Base-by-base conservation (phyloP, 64 coral and sea anemone genomes). In the Dendrophyllia cribrosa region DNA sequence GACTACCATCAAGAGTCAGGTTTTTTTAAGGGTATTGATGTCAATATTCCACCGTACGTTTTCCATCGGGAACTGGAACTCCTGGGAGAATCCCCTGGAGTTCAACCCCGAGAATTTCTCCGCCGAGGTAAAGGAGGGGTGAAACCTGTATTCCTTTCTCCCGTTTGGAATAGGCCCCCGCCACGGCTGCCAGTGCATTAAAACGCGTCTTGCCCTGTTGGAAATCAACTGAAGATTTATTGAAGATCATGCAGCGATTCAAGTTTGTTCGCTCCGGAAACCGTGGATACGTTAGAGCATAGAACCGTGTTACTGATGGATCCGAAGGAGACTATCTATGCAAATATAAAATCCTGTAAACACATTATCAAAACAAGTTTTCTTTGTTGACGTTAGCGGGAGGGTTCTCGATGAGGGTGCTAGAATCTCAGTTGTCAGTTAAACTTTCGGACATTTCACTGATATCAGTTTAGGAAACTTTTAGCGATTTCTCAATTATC, bases 91-190 rank as follows among this genome's bases (percentile, higher is more conserved):
- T 4, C 87, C 95, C 45, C 73, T 87, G 53, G 91, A 90, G 24
- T 96, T 96, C 63, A 66, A 96, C 24, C 91, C 91, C 23, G 95
- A 91, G 5, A 92, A 94, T 63, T 96, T 96, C 26, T 90, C 80
- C 1, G n/a, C 87, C 0, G 88, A 96, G 23, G 91, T 91, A 0
- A 96, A 91, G 49, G 87, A 73, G 66, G 90, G 91, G 25, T 81
- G 95, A n/a, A 43, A 91, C 24, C 91, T 88, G 2, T 96, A 93
- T 61, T 88, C 95, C 4, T 96, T n/a, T 11, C 45, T 96, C 8
- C 95, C 95, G 7, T 96, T 96, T 91, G 95, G 95, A 26, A 44
- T 22, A 3, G 95, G 95, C 1, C 95, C 95, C 19, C 95, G n/a
- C n/a, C n/a, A n/a, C n/a, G n/a, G n/a, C n/a, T n/a, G 84, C 9